Conservation (phyloP, 2,888 invertebrate species). For the Oscheius sp. region DNA sequence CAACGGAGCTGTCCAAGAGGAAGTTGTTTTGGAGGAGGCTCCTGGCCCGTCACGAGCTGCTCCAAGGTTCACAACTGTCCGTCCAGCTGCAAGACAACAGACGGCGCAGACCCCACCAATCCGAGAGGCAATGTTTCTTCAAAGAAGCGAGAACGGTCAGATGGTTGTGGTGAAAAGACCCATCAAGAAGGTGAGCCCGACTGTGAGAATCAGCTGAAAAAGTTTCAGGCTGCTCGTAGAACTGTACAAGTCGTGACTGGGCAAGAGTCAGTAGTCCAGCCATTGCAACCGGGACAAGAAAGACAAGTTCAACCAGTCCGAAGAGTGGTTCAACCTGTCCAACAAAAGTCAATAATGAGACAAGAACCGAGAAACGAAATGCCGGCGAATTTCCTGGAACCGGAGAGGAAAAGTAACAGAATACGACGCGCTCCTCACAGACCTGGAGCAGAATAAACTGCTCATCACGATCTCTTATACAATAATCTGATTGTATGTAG, state of each 20-base stretch:
- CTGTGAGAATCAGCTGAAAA: background rate
- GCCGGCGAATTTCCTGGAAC: slow-evolving; percentile 6
- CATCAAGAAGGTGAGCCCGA: slow-evolving; percentile 7
- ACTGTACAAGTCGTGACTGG: background rate
- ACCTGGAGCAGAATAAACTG: no score
- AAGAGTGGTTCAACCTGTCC: background rate
- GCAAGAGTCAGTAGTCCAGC: background rate
- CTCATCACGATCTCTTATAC: no score
- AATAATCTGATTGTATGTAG: no score
- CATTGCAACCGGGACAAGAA: background rate
- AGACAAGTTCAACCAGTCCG: background rate
- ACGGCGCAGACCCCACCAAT: background rate
- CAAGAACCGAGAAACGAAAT: background rate
- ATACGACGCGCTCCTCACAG: no score
- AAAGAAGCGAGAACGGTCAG: slow-evolving; percentile 30
- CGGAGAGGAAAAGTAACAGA: no score
- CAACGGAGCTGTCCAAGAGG: slow-evolving; percentile 1
- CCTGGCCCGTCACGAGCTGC: slow-evolving; percentile 7
- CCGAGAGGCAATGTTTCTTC: slow-evolving; percentile 36
- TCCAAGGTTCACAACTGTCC: background rate
- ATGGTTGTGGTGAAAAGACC: slow-evolving; percentile 28
- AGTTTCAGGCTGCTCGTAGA: background rate
- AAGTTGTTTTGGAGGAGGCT: background rate
- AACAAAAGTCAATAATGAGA: background rate
- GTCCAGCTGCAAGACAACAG: background rate